Evolutionary conservation across 2,888 invertebrate species (phyloP).

Genomic region (Mythimna pallens): DNA sequence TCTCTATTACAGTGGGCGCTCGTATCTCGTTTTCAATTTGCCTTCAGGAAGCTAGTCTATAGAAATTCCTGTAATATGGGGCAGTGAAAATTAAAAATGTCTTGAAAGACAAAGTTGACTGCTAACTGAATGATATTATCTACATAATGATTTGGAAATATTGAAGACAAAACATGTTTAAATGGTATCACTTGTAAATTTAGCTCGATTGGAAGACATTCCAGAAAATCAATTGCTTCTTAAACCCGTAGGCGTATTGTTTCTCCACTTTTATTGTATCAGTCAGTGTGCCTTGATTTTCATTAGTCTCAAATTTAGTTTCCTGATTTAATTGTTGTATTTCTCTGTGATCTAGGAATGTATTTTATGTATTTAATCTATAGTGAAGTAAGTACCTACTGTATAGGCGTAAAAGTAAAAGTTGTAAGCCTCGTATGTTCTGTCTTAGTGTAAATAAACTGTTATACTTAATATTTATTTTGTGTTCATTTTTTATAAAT

Average conservation of each 20-base stretch:
- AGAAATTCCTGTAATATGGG: slow-evolving; percentile 12
- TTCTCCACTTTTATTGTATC: slow-evolving; percentile 48
- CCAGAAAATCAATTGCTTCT: slow-evolving; percentile 44
- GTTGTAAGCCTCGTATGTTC: slow-evolving; percentile 61
- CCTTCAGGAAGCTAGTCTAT: slow-evolving; percentile 31
- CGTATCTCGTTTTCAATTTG: slow-evolving; percentile 8
- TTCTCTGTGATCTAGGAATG: slow-evolving; percentile 85
- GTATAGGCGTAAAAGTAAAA: slow-evolving; percentile 58
- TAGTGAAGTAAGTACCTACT: slow-evolving; percentile 51
- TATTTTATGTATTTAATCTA: slow-evolving; percentile 66
- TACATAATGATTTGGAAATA: slow-evolving; percentile 10
- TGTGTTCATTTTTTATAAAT: slow-evolving; percentile 6
- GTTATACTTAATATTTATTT: slow-evolving; percentile 60
- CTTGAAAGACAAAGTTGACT: slow-evolving; percentile 15
- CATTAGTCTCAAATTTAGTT: slow-evolving; percentile 56
- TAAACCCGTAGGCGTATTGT: slow-evolving; percentile 32
- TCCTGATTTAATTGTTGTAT: slow-evolving; percentile 65
- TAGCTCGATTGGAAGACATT: slow-evolving; percentile 61
- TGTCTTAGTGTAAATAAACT: slow-evolving; percentile 75
- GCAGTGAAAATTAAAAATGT: slow-evolving; percentile 11
- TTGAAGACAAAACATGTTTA: slow-evolving; percentile 6
- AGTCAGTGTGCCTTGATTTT: slow-evolving; percentile 66
- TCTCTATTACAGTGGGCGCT: slow-evolving; percentile 26
- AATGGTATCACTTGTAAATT: slow-evolving; percentile 21
- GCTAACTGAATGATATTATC: slow-evolving; percentile 32